A percentile compares a stretch with the other conserved stretches of the same genome.
Conservation (phyloP, 2,888 invertebrate species). For the Tipula unca region DNA sequence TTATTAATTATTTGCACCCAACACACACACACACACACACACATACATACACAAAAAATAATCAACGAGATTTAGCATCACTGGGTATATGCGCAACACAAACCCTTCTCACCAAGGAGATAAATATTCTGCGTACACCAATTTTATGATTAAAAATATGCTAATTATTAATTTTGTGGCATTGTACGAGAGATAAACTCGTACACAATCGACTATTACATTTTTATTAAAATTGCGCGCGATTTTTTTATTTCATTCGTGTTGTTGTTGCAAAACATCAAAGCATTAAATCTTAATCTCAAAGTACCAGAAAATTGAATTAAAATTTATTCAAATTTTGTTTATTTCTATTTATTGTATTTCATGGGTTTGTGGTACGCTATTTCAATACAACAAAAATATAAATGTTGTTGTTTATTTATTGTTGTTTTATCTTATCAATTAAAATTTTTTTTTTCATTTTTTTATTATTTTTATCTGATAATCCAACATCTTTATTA, state of each 20-base stretch:
- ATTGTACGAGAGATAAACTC: background rate
- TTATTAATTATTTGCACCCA: background rate
- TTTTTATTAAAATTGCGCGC: background rate
- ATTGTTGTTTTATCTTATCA: background rate
- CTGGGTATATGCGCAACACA: too few species aligned
- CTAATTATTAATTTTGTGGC: background rate
- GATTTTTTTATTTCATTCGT: background rate
- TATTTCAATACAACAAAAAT: background rate
- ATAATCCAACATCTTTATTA: constrained; percentile 3
- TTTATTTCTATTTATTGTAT: background rate
- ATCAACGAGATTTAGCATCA: too few species aligned
- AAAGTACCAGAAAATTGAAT: constrained; percentile 14
- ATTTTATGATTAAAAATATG: background rate
- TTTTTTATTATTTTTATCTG: background rate
- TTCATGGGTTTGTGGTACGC: background rate
- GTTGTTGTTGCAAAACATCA: background rate
- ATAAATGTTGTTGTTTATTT: background rate
- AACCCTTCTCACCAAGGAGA: background rate
- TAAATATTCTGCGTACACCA: background rate
- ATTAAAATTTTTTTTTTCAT: background rate
- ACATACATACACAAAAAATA: too few species aligned
- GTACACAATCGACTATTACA: background rate
- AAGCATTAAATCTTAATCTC: constrained; percentile 2
- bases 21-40: background rate
- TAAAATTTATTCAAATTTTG: background rate